Evolutionary conservation across 2,797 vertebrate species (phyloP).

Genomic region (Valencia hispanica): DNA sequence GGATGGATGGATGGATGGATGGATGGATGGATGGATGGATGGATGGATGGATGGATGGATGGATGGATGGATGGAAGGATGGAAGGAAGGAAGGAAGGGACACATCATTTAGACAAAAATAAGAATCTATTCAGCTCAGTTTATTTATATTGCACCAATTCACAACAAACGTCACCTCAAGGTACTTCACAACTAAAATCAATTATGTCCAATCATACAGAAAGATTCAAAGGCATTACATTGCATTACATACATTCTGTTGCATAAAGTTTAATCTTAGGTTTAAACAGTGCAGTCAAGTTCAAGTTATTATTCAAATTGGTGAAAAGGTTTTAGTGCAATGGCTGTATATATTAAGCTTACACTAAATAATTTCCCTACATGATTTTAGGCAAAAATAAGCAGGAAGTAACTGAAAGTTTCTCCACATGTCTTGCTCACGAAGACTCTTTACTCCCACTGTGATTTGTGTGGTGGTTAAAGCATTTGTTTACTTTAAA

Average conservation of each 20-base stretch:
- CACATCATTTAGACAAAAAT: too few species aligned
- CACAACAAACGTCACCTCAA: too few species aligned
- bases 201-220: too few species aligned
- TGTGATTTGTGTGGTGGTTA: neutral
- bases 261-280: too few species aligned
- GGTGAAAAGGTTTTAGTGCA: neutral
- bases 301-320: neutral
- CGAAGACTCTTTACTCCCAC: neutral
- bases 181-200: too few species aligned
- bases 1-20: neutral
- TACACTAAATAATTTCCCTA: neutral
- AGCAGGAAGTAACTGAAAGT: slow-evolving; percentile 11
- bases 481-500: slow-evolving; percentile 6
- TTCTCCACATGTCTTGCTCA: slow-evolving; percentile 5
- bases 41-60: neutral
- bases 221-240: too few species aligned
- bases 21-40: neutral
- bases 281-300: neutral
- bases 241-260: too few species aligned
- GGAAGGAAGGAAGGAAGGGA: neutral
- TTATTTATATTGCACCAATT: too few species aligned
- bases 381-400: neutral
- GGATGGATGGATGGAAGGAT: neutral
- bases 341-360: neutral
- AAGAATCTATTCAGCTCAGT: too few species aligned